Evolutionary conservation across 2,797 vertebrate genomes (phyloP).

Genomic region (Cyprinodon diabolis): DNA sequence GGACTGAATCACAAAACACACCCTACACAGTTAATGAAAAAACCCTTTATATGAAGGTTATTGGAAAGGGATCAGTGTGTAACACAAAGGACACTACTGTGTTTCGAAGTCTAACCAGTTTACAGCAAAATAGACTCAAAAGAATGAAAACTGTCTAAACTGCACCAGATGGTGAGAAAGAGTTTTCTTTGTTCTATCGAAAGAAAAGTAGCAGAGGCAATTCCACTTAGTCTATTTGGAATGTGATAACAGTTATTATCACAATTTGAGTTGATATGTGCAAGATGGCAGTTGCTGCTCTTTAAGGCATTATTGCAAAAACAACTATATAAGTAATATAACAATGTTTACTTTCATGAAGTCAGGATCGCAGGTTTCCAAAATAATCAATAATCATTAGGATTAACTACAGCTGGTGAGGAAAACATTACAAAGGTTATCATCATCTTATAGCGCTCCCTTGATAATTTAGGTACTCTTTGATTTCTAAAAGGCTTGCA

Average conservation of each 20-base stretch:
- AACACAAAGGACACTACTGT: conserved; percentile 27
- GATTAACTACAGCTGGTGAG: background rate
- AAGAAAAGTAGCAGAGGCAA: conserved; percentile 15
- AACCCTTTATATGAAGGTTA: conserved; percentile 43
- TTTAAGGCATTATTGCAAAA: background rate
- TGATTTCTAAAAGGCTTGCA: background rate
- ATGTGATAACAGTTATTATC: background rate
- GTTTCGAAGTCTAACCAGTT: conserved; percentile 30
- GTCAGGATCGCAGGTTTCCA: too few species aligned
- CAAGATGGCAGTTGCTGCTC: conserved; percentile 30
- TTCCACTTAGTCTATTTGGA: background rate
- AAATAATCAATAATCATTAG: background rate
- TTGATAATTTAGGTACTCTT: background rate
- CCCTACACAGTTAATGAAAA: conserved; percentile 56
- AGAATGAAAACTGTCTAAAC: conserved; percentile 11
- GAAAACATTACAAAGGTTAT: background rate
- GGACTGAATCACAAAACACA: conserved; percentile 58
- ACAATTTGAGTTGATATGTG: background rate
- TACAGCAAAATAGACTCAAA: conserved; percentile 12
- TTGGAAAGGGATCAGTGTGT: conserved; percentile 32
- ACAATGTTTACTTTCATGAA: too few species aligned
- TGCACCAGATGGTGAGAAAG: conserved; percentile 8
- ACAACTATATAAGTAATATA: too few species aligned
- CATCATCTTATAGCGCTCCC: background rate
- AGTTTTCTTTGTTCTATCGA: conserved; percentile 26